phyloP scores from a whole-genome alignment of 2,888 invertebrate genomes.

The Caenorhabditis becei region DNA sequence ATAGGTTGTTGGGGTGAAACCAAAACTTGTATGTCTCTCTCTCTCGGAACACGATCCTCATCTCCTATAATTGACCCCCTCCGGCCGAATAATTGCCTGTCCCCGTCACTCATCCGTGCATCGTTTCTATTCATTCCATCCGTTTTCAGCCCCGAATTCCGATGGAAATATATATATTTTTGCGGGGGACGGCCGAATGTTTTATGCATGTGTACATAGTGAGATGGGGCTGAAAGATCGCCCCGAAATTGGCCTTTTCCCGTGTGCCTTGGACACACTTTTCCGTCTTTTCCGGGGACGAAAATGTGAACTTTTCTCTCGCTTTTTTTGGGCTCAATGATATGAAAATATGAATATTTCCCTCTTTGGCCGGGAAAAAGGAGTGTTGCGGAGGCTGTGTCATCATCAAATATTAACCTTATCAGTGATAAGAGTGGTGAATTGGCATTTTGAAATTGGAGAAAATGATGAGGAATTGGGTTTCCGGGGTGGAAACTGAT shows the following conservation, averaged over 20 bases:
- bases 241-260: conserved; percentile 42
- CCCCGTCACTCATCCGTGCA: not conserved
- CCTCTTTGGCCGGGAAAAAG: too few species aligned
- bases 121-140: conserved; percentile 19
- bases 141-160: not conserved
- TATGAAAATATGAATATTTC: conserved; percentile 3
- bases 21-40: not conserved
- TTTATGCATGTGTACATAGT: conserved; percentile 54
- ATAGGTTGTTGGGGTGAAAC: too few species aligned
- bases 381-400: conserved; percentile 1
- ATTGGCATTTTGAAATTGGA: not conserved
- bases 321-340: too few species aligned
- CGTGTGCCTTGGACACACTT: not conserved
- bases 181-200: conserved; percentile 35
- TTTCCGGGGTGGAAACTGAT: conserved; percentile 5
- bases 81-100: not conserved
- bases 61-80: not conserved
- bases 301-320: too few species aligned
- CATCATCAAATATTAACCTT: conserved; percentile 23
- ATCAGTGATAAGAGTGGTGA: conserved; percentile 16
- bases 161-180: conserved; percentile 26
- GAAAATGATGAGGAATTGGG: conserved; percentile 20
- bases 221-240: conserved; percentile 5
- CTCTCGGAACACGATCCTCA: not conserved
- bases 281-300: not conserved